Percentiles rank a stretch among this genome's conserved stretches.
phyloP scores from a whole-genome alignment of 2,113 vertebrate genomes.

The Scytalopus superciliaris region DNA sequence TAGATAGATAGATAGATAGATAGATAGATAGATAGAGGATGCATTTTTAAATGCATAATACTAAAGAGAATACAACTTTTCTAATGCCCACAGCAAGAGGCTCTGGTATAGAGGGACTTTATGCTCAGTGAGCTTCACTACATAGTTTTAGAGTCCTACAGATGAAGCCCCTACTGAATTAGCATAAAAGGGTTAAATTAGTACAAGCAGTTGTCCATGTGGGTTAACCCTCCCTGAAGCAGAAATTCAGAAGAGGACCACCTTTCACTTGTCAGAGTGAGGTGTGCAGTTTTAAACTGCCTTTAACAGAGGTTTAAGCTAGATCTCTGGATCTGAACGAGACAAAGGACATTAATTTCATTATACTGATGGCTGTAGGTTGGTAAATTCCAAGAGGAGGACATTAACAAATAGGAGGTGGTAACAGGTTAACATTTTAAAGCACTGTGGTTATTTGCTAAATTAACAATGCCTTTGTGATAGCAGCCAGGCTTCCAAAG shows the following conservation, averaged over 20 bases:
- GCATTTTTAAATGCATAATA: neutral
- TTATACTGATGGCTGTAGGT: neutral
- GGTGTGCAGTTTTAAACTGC: neutral
- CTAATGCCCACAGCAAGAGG: neutral
- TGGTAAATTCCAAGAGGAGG: neutral
- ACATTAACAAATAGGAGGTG: neutral
- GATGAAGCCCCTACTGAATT: neutral
- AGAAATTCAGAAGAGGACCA: neutral
- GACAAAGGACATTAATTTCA: neutral
- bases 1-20: no score
- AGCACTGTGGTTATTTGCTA: neutral
- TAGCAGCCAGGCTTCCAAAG: neutral
- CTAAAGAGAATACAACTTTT: neutral
- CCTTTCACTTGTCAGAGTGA: neutral
- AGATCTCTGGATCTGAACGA: neutral
- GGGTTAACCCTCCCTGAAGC: neutral
- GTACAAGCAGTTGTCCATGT: neutral
- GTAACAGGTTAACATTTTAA: neutral
- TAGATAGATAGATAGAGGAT: no score
- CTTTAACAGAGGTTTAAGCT: neutral
- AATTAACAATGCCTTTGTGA: neutral
- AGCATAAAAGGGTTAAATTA: neutral
- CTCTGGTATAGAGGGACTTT: neutral
- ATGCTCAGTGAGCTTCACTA: neutral
- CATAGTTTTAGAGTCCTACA: neutral